phyloP scores from a whole-genome alignment of 2,797 vertebrate species.

The Muraenolepis orangiensis region DNA sequence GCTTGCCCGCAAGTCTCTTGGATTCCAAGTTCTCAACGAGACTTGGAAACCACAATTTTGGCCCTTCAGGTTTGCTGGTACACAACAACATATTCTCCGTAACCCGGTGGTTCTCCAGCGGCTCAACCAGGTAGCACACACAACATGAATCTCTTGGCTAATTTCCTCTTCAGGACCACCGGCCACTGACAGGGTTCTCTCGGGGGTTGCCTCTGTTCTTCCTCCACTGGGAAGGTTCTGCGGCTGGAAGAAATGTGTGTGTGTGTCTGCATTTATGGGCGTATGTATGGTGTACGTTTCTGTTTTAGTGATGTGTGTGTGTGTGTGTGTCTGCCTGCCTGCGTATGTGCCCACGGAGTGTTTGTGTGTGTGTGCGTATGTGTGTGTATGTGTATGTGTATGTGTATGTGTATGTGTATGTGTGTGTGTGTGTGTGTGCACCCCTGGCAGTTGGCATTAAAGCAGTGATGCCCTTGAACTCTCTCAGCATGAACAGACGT shows the following conservation, averaged over 20 bases:
- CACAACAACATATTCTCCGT: no score
- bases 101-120: no score
- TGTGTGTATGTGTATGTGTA: background rate
- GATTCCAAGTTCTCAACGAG: no score
- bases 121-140: no score
- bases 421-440: slow-evolving; percentile 6
- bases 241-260: no score
- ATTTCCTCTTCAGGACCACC: background rate
- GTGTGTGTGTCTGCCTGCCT: background rate
- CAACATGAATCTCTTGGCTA: background rate
- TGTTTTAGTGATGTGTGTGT: no score
- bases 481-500: slow-evolving; percentile 26
- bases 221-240: background rate
- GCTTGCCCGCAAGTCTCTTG: no score
- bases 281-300: slow-evolving; percentile 6
- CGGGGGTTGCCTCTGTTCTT: background rate
- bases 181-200: background rate
- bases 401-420: slow-evolving; percentile 2
- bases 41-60: no score
- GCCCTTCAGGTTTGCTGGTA: no score
- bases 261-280: background rate
- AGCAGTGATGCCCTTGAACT: slow-evolving; percentile 60
- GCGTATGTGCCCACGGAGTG: background rate
- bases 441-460: slow-evolving; percentile 53
- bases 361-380: background rate